Percentiles rank a stretch among this genome's conserved stretches.
Evolutionary conservation across 2,888 invertebrate species (phyloP).

Genomic region (Bombylius discolor): DNA sequence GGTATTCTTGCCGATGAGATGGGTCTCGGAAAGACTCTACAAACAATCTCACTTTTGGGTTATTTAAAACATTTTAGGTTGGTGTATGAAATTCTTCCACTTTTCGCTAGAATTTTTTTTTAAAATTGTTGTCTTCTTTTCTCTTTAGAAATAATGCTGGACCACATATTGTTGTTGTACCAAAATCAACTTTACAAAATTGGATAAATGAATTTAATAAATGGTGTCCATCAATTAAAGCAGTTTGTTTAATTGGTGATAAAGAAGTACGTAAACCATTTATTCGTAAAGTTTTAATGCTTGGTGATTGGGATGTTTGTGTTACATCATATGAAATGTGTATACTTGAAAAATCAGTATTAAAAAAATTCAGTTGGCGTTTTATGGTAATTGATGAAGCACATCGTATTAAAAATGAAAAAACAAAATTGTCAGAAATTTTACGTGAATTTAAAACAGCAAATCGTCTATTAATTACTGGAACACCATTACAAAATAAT

Average conservation of each 20-base stretch:
- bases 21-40: slow-evolving; percentile 94
- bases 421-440: slow-evolving; percentile 87
- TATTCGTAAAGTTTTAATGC: slow-evolving; percentile 74
- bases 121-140: neutral
- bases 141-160: slow-evolving; percentile 63
- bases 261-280: slow-evolving; percentile 72
- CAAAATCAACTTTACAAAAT: slow-evolving; percentile 89
- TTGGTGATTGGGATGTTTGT: slow-evolving; percentile 91
- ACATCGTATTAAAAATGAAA: slow-evolving; percentile 94
- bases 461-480: slow-evolving; percentile 78
- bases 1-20: slow-evolving; percentile 96
- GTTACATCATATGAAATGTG: slow-evolving; percentile 96
- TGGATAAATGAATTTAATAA: slow-evolving; percentile 93
- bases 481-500: slow-evolving; percentile 92
- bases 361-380: slow-evolving; percentile 91
- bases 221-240: slow-evolving; percentile 82
- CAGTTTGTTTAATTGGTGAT: slow-evolving; percentile 85
- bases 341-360: slow-evolving; percentile 79
- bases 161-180: slow-evolving; percentile 92
- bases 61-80: slow-evolving; percentile 79
- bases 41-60: slow-evolving; percentile 86
- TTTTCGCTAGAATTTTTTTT: too few species aligned
- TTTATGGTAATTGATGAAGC: slow-evolving; percentile 97
- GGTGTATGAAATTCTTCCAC: neutral
- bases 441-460: slow-evolving; percentile 86